A percentile compares a stretch with the other conserved stretches of the same genome.
These are phyloP conservation scores for Urocitellus parryii DNA, from an alignment of 2,113 vertebrate genomes.

Conservation along the genomic window DNA sequence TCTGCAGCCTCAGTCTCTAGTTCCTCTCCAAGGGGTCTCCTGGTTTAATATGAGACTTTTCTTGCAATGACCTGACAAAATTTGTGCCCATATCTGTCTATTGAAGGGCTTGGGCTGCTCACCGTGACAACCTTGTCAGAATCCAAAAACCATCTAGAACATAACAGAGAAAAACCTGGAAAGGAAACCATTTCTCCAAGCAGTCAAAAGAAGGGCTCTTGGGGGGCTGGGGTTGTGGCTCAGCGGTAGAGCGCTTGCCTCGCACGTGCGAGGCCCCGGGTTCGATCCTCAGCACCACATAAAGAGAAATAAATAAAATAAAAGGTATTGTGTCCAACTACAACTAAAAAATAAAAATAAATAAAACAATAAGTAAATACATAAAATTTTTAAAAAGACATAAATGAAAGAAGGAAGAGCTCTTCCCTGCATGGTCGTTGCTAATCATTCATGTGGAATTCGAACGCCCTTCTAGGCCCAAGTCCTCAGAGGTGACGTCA, in stretches of 20 bases:
- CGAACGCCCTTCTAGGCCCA: not conserved
- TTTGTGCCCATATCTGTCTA: not conserved
- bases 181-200: not conserved
- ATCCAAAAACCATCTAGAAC: not conserved
- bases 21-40: not conserved
- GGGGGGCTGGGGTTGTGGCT: too few species aligned
- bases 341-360: too few species aligned
- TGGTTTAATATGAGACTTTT: not conserved
- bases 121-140: not conserved
- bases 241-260: too few species aligned
- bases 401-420: too few species aligned
- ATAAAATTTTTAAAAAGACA: too few species aligned
- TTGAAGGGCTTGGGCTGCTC: not conserved
- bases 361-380: too few species aligned
- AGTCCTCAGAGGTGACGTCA: not conserved
- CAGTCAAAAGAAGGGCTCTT: not conserved
- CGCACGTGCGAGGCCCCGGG: too few species aligned
- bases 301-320: too few species aligned
- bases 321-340: too few species aligned
- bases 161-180: not conserved
- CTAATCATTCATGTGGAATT: rapidly evolving
- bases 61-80: not conserved
- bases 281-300: too few species aligned
- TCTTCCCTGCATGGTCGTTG: not conserved
- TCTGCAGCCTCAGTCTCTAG: not conserved